Conservation (phyloP, 1,140 invertebrate species). For the Melitaea cinxia region DNA sequence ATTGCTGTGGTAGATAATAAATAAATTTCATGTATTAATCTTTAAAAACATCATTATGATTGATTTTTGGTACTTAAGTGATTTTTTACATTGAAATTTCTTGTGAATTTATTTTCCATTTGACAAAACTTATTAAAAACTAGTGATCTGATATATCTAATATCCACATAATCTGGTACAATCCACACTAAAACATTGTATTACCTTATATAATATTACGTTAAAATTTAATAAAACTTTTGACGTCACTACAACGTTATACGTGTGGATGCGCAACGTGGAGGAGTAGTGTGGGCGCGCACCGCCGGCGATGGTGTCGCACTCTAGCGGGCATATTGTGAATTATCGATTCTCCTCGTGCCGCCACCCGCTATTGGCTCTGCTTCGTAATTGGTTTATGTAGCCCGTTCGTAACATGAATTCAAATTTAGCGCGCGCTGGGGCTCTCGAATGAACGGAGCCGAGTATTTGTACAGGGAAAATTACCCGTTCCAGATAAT, state of each 20-base stretch:
- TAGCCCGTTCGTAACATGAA: slow-evolving; percentile 77
- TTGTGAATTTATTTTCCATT: too few relatives aligned
- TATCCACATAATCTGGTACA: too few relatives aligned
- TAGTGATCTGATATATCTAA: too few relatives aligned
- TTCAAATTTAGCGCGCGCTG: slow-evolving; percentile 79
- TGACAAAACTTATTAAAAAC: too few relatives aligned
- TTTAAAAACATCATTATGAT: too few relatives aligned
- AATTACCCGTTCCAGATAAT: slow-evolving; percentile 73
- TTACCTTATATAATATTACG: too few relatives aligned
- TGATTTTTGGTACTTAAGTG: too few relatives aligned
- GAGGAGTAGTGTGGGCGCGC: slow-evolving; percentile 77
- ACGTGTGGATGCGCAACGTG: slow-evolving; percentile 68
- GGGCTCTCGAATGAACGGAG: slow-evolving; percentile 65
- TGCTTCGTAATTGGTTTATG: slow-evolving; percentile 78
- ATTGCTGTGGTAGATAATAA: background rate
- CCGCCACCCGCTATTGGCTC: slow-evolving; percentile 74
- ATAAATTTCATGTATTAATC: background rate
- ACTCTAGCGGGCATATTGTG: slow-evolving; percentile 80
- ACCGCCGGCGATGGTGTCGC: slow-evolving; percentile 68
- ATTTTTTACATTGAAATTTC: too few relatives aligned
- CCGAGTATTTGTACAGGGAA: slow-evolving; percentile 65
- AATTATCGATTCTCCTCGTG: slow-evolving; percentile 81
- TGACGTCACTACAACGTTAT: slow-evolving; percentile 64
- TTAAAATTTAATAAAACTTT: slow-evolving; percentile 2
- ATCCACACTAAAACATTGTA: too few relatives aligned